phyloP scores from a whole-genome alignment of 2,888 invertebrate species.

The Strigamia maritima region DNA sequence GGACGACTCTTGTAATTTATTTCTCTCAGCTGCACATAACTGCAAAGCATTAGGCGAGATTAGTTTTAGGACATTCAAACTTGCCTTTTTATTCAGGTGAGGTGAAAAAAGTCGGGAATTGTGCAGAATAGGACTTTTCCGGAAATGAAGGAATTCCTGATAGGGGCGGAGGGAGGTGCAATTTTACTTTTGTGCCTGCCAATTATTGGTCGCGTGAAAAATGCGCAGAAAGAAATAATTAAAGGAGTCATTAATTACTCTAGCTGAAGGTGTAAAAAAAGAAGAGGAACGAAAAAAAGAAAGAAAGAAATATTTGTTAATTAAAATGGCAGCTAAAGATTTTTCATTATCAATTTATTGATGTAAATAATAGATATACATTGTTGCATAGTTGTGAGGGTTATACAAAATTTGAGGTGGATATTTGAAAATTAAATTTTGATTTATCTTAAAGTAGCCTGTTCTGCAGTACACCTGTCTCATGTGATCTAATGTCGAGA shows the following conservation, averaged over 20 bases:
- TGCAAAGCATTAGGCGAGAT: slow-evolving; percentile 1
- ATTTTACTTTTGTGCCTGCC: background rate
- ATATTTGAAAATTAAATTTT: no score
- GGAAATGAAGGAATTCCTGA: slow-evolving; percentile 11
- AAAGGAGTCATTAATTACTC: background rate
- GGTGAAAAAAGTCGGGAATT: background rate
- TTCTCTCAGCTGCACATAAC: background rate
- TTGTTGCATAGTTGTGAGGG: no score
- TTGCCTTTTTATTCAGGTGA: background rate
- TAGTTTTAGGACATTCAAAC: background rate
- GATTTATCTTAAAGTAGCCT: no score
- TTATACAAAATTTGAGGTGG: no score
- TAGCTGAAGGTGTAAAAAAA: background rate
- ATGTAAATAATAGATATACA: no score
- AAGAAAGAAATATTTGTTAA: background rate
- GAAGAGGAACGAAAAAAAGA: background rate
- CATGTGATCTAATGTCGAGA: no score
- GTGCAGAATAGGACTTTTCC: background rate
- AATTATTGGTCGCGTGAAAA: background rate
- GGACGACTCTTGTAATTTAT: background rate
- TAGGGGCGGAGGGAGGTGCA: background rate
- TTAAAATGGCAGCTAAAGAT: background rate
- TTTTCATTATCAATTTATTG: background rate
- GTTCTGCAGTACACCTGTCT: no score
- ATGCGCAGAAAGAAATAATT: background rate